Evolutionary conservation across 2,113 vertebrate genomes (phyloP).

Genomic region (Casuarius casuarius): DNA sequence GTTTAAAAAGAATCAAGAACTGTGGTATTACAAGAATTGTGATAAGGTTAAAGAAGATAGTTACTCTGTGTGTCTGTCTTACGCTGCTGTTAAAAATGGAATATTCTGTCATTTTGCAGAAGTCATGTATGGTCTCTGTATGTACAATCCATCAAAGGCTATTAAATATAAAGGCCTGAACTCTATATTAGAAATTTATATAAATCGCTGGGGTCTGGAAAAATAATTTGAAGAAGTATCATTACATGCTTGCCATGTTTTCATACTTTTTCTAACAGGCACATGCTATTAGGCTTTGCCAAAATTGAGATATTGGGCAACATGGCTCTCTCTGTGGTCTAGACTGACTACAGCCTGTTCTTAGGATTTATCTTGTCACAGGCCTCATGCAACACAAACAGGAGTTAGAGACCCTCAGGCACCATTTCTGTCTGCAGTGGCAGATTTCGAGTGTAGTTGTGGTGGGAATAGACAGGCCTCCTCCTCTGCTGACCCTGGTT

Average conservation of each 20-base stretch:
- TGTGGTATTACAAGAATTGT: not conserved
- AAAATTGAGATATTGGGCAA: not conserved
- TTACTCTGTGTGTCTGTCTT: not conserved
- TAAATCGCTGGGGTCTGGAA: not conserved
- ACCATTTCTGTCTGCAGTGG: not conserved
- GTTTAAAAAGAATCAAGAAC: not conserved
- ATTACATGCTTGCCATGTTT: not conserved
- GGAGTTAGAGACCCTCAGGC: not conserved
- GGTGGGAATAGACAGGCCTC: not conserved
- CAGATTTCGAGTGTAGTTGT: not conserved
- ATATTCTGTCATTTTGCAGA: not conserved
- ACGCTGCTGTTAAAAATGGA: not conserved
- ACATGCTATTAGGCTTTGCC: not conserved
- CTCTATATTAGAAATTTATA: not conserved
- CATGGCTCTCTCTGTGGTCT: not conserved
- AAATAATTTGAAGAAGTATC: not conserved
- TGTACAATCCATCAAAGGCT: not conserved
- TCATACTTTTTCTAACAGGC: not conserved
- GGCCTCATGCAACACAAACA: not conserved
- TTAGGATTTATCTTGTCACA: not conserved
- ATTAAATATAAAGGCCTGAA: not conserved
- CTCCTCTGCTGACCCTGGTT: not conserved
- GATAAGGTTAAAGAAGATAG: not conserved
- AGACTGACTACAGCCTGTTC: not conserved
- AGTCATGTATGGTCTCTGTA: not conserved